These are phyloP conservation scores for Ochotona curzoniae DNA, from an alignment of 2,113 vertebrate species.

Conservation along the genomic window DNA sequence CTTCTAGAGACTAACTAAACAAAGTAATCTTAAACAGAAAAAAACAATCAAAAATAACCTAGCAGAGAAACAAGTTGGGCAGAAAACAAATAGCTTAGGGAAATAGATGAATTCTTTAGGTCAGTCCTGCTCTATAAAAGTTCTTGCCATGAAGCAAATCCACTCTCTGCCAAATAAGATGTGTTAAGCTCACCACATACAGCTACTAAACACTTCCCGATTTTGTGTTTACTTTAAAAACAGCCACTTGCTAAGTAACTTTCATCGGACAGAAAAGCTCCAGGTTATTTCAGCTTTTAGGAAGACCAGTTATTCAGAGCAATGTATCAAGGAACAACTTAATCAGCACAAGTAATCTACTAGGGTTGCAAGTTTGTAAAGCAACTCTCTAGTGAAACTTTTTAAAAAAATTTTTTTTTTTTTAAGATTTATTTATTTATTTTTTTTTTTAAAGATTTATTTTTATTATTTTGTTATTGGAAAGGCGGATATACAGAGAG, in stretches of 20 bases:
- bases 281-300: background rate
- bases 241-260: background rate
- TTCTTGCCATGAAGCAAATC: background rate
- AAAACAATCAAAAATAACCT: background rate
- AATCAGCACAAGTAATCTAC: background rate
- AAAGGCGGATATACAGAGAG: too few species aligned
- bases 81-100: background rate
- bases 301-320: background rate
- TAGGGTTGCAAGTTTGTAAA: background rate
- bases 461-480: too few species aligned
- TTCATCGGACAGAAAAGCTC: rapidly evolving
- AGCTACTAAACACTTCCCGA: background rate
- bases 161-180: background rate
- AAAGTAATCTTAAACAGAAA: too few species aligned
- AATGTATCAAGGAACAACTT: background rate
- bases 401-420: background rate
- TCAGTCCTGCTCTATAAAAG: background rate
- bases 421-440: too few species aligned
- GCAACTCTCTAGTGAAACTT: background rate
- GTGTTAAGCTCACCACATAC: background rate
- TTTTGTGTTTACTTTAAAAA: background rate
- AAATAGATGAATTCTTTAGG: background rate
- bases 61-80: background rate
- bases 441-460: too few species aligned
- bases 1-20: too few species aligned